Conservation (phyloP, 2,113 vertebrate genomes). For the Hemiscyllium ocellatum region DNA sequence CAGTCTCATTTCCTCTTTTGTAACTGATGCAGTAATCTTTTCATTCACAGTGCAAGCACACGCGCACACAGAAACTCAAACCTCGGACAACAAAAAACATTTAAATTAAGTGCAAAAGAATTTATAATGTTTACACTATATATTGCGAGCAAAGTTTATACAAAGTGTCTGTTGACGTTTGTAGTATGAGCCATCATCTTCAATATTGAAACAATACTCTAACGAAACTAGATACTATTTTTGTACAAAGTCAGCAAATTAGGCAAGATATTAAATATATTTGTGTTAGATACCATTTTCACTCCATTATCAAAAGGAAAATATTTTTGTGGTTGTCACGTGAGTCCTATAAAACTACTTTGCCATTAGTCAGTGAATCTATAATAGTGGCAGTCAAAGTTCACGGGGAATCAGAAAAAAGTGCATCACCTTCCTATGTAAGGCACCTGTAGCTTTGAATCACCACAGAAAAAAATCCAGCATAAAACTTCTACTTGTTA, state of each 20-base stretch:
- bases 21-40: conserved; percentile 4
- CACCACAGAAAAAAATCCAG: conserved; percentile 36
- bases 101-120: conserved; percentile 36
- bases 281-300: conserved; percentile 34
- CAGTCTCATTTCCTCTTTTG: not conserved
- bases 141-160: conserved; percentile 28
- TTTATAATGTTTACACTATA: conserved; percentile 34
- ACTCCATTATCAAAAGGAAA: conserved; percentile 36
- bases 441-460: conserved; percentile 37
- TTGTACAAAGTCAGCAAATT: conserved; percentile 37
- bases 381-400: conserved; percentile 33
- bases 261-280: conserved; percentile 38
- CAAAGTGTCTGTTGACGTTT: conserved; percentile 33
- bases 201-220: conserved; percentile 34
- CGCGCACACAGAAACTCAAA: not conserved
- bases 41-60: conserved; percentile 16
- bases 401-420: conserved; percentile 32
- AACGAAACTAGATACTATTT: conserved; percentile 24
- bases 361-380: conserved; percentile 32
- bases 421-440: conserved; percentile 36
- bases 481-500: conserved; percentile 8
- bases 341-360: conserved; percentile 35
- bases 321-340: conserved; percentile 35
- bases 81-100: conserved; percentile 34
- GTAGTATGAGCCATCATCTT: conserved; percentile 7